Evolutionary conservation across 2,113 vertebrate genomes (phyloP).

Genomic region (Rhynchomys soricoides): DNA sequence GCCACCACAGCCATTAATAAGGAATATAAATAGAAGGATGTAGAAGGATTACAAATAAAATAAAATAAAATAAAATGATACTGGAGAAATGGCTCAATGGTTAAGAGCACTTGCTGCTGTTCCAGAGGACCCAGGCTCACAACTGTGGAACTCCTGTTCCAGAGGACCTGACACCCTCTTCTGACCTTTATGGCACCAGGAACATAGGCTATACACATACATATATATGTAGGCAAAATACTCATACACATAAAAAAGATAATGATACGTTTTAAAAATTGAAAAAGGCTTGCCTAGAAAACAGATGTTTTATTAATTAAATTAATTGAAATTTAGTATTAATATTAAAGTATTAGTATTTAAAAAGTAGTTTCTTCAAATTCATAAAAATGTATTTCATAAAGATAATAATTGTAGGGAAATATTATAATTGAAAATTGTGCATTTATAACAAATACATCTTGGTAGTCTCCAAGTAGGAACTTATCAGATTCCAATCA

Average conservation of each 20-base stretch:
- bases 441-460: not conserved
- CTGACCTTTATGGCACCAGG: not conserved
- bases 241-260: not conserved
- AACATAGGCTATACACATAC: not conserved
- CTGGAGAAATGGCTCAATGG: not conserved
- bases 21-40: not conserved
- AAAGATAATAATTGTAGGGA: not conserved
- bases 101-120: not conserved
- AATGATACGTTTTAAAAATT: not conserved
- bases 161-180: not conserved
- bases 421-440: not conserved
- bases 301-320: not conserved
- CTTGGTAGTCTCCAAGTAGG: not conserved
- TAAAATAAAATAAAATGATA: not conserved
- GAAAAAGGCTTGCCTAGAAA: not conserved
- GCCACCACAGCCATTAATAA: not conserved
- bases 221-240: not conserved
- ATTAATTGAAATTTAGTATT: not conserved
- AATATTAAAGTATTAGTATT: not conserved
- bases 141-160: not conserved
- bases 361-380: not conserved
- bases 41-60: not conserved
- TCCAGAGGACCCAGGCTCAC: not conserved
- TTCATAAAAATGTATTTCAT: not conserved
- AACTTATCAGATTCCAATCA: not conserved